Percentiles rank a stretch among this genome's conserved stretches.
These are phyloP conservation scores for Pantherophis guttatus DNA, from an alignment of 2,113 vertebrate genomes.

Conservation along the genomic window DNA sequence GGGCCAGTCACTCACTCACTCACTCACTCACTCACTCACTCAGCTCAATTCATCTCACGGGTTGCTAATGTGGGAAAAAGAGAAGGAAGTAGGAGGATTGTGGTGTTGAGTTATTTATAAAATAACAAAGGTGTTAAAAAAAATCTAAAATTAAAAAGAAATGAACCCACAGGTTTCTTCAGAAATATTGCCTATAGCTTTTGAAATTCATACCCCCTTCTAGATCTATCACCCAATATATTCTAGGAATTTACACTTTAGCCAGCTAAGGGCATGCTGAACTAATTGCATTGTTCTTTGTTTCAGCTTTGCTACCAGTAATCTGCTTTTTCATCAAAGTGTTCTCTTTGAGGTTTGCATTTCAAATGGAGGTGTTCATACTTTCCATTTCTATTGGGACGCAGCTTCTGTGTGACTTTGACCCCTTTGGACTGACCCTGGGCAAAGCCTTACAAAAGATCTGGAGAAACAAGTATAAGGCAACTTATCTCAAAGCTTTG, in stretches of 20 bases:
- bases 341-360: neutral
- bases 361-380: neutral
- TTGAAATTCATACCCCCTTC: neutral
- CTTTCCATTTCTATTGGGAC: neutral
- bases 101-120: neutral
- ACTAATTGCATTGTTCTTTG: neutral
- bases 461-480: neutral
- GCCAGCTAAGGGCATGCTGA: neutral
- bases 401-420: fast-evolving
- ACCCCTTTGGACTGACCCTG: neutral
- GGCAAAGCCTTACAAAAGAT: neutral
- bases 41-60: too few relatives aligned
- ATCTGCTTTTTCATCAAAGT: neutral
- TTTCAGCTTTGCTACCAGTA: neutral
- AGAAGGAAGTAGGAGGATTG: neutral
- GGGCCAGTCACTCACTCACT: too few relatives aligned
- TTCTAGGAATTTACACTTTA: neutral
- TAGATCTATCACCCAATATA: neutral
- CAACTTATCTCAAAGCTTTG: neutral
- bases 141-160: neutral
- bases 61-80: neutral
- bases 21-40: too few relatives aligned
- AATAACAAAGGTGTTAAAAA: neutral
- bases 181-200: neutral
- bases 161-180: neutral